Evolutionary conservation across 2,113 vertebrate species (phyloP), one percentile per base, ranked within the genome.

Genomic region (Origma solitaria): DNA sequence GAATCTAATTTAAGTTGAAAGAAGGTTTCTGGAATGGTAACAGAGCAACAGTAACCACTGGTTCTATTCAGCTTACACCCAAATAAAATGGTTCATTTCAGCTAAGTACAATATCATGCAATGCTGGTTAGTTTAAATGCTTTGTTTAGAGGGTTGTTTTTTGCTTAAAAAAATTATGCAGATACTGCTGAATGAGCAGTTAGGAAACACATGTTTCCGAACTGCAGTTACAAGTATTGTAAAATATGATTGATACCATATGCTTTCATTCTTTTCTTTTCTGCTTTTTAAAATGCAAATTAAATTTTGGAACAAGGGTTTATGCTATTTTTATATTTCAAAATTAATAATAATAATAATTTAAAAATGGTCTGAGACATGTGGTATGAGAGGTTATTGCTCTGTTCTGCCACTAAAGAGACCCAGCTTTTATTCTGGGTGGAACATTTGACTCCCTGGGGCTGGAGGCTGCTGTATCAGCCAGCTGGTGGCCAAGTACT

Each of bases 181-280:
- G 82, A 96, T 96, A 97, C 94, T 95, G 94, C 93, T 97, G 92
- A 96, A 94, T 78, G 94, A 96, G 86, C 94, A 95, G 77, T 94
- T 95, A 96, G 92, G 93, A 96, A 96, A 88, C 94, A 90, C 78
- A 94, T 94, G 95, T 98, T 98, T 97, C 91, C 76, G 95, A 95
- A 93, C 89, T 96, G 94, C 90, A 95, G 93, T 97, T 95, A 95
- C 90, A 97, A 96, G 88, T 94, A 94, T 92, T 94, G 82, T 97
- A 97, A 97, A 98, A 96, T 97, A 97, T 97, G 89, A 98, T 97
- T 96, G 86, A 96, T 97, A 89, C 94, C 97, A 97, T 92, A 96
- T 96, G 97, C 51, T 91, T 97, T 89, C 83, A 88, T 83, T 96
- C 92, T 94, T 96, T 95, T 86, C 64, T 92, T 86, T 73, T 62